These are phyloP conservation scores for Globodera rostochiensis DNA, from an alignment of 1,140 invertebrate species.

Conservation along the genomic window DNA sequence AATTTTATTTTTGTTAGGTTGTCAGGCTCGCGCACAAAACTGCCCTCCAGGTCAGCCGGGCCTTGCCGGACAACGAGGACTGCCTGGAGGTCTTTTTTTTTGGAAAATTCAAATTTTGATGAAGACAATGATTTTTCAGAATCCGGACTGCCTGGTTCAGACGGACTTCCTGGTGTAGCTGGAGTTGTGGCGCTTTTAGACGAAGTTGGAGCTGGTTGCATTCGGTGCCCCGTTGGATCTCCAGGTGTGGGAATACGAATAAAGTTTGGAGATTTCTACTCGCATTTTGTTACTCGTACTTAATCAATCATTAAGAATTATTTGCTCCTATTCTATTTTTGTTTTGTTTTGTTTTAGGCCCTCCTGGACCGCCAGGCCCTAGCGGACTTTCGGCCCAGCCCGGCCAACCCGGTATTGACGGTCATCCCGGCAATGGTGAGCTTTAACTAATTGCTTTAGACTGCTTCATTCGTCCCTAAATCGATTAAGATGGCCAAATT, in stretches of 20 bases:
- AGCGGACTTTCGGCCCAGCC: constrained; percentile 8
- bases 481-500: constrained; percentile 23
- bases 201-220: constrained; percentile 10
- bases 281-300: background rate
- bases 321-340: background rate
- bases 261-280: background rate
- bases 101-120: background rate
- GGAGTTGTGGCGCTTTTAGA: constrained; percentile 26
- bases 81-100: constrained; percentile 1
- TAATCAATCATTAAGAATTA: too few relatives aligned
- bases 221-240: constrained; percentile 16
- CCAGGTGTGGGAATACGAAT: background rate
- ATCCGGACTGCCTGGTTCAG: constrained; percentile 2
- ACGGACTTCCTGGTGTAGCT: constrained; percentile 19
- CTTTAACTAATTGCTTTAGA: background rate
- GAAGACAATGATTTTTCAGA: background rate
- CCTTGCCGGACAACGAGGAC: background rate
- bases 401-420: constrained; percentile 21
- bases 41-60: background rate
- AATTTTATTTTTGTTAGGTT: background rate
- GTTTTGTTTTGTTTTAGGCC: constrained; percentile 7
- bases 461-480: background rate
- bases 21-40: background rate
- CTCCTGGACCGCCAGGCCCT: constrained; percentile 9
- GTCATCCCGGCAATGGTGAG: constrained; percentile 22